phyloP scores from a whole-genome alignment of 1,140 invertebrate species.

The Trichonephila clavata region DNA sequence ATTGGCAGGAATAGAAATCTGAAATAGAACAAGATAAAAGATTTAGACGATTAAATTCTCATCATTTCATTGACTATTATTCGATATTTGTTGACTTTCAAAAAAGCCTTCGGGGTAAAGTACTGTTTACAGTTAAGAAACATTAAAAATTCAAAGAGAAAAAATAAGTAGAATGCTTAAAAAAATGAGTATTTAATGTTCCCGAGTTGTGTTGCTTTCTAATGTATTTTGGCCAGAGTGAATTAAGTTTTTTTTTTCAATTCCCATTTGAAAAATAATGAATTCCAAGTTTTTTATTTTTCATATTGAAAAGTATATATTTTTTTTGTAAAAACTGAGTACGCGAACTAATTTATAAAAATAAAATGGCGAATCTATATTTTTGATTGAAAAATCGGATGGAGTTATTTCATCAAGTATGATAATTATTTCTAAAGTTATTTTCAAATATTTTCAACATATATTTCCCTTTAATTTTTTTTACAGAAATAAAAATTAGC shows the following conservation, averaged over 20 bases:
- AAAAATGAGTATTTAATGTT: not conserved
- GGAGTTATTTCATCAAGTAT: too few species aligned
- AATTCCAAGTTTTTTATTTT: not conserved
- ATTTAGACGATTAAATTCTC: slow-evolving; percentile 3
- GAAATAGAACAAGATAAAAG: not conserved
- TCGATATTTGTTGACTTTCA: not conserved
- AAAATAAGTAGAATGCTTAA: not conserved
- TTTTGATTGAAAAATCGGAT: too few species aligned
- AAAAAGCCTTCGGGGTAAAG: not conserved
- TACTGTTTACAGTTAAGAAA: not conserved
- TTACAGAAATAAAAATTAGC: too few species aligned
- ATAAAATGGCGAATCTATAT: too few species aligned
- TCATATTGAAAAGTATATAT: too few species aligned
- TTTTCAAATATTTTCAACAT: too few species aligned
- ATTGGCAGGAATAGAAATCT: not conserved
- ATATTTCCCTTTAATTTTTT: too few species aligned
- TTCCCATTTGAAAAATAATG: not conserved
- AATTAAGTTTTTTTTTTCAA: not conserved
- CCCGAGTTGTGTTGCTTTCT: not conserved
- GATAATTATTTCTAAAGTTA: too few species aligned
- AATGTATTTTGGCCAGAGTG: not conserved
- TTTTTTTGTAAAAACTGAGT: too few species aligned
- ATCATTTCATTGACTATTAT: not conserved
- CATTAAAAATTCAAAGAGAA: not conserved
- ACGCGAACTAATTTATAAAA: too few species aligned